Evolutionary conservation across 2,113 vertebrate genomes (phyloP).

Genomic region (Cochlearius cochlearius): DNA sequence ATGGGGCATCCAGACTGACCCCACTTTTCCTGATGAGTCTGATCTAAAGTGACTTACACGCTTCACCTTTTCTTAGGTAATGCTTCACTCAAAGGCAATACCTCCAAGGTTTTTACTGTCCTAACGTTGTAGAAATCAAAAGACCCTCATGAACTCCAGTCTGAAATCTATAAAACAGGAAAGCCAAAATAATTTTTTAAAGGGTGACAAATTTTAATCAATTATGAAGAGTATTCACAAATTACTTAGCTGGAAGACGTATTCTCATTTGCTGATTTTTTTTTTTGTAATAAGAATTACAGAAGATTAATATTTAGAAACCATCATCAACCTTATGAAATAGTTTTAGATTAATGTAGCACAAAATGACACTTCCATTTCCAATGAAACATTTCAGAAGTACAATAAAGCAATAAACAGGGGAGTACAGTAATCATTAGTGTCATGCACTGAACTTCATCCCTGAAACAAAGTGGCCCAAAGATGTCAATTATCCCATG

Average conservation of each 20-base stretch:
- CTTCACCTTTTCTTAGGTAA: background rate
- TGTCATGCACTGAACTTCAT: background rate
- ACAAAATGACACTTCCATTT: background rate
- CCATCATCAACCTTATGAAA: background rate
- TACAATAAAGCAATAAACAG: slow-evolving; percentile 11
- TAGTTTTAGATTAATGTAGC: slow-evolving; percentile 9
- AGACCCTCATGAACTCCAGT: background rate
- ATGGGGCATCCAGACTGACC: background rate
- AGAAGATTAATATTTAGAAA: background rate
- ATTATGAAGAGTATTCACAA: background rate
- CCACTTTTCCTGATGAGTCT: background rate
- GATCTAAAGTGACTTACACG: background rate
- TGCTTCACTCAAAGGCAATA: background rate
- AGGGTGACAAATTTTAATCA: background rate
- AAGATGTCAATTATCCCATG: slow-evolving; percentile 30
- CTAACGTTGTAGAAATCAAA: background rate
- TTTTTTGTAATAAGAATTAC: background rate
- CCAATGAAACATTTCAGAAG: background rate
- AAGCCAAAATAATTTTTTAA: background rate
- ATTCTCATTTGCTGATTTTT: background rate
- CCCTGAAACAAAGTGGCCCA: slow-evolving; percentile 20
- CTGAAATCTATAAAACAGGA: background rate
- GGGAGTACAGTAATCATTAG: background rate
- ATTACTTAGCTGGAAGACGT: background rate
- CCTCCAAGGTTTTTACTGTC: background rate